These are phyloP conservation scores for Cyphomyrmex costatus DNA, from an alignment of 1,140 invertebrate genomes.

Conservation along the genomic window DNA sequence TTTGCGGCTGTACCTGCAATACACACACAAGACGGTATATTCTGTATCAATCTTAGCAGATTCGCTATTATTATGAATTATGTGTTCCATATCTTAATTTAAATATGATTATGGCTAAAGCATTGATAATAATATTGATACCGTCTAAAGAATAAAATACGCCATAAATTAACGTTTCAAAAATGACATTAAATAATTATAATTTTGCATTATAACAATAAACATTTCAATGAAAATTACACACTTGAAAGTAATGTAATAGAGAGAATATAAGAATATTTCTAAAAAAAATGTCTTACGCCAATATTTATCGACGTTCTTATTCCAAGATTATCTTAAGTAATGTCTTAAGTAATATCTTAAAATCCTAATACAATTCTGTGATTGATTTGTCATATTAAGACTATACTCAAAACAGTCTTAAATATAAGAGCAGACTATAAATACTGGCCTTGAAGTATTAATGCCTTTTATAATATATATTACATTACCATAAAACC, in stretches of 20 bases:
- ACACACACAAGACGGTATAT: constrained; percentile 85
- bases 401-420: too few relatives aligned
- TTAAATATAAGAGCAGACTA: too few relatives aligned
- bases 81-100: constrained; percentile 22
- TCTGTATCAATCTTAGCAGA: constrained; percentile 77
- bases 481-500: not conserved
- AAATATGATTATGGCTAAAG: constrained; percentile 16
- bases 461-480: not conserved
- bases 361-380: too few relatives aligned
- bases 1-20: constrained; percentile 86
- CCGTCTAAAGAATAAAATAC: not conserved
- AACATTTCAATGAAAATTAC: constrained; percentile 14
- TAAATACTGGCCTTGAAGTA: not conserved
- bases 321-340: too few relatives aligned
- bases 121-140: constrained; percentile 16
- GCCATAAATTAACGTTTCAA: not conserved
- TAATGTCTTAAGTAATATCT: too few relatives aligned
- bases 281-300: not conserved
- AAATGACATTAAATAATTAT: not conserved
- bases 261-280: not conserved
- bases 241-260: not conserved
- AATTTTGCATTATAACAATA: constrained; percentile 8
- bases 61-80: constrained; percentile 48
- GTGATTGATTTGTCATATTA: too few relatives aligned
- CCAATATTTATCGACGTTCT: too few relatives aligned